These are phyloP conservation scores for Eira barbara DNA, from an alignment of 2,113 vertebrate species.

Conservation along the genomic window DNA sequence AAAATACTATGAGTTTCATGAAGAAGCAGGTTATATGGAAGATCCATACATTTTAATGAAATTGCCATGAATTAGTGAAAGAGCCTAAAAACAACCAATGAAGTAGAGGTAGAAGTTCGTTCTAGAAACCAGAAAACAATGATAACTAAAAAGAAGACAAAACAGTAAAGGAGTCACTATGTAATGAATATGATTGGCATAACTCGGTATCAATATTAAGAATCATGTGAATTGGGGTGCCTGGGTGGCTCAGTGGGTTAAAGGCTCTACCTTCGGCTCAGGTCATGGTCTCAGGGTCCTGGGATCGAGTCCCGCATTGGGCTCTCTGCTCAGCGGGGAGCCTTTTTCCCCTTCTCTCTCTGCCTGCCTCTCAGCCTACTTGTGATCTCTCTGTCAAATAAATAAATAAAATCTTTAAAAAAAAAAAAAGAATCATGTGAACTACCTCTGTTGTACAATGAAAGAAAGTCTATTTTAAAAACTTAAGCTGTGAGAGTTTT, in stretches of 20 bases:
- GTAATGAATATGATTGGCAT: not conserved
- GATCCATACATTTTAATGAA: not conserved
- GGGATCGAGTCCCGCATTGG: no score
- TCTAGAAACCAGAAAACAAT: conserved; percentile 9
- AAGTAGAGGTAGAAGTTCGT: not conserved
- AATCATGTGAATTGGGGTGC: no score
- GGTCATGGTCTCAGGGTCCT: no score
- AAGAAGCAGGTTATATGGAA: not conserved
- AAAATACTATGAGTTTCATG: not conserved
- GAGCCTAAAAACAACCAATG: not conserved
- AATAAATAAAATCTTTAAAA: no score
- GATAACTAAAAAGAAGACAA: not conserved
- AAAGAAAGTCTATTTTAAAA: not conserved
- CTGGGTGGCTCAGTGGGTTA: no score
- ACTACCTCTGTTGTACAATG: not conserved
- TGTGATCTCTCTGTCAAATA: no score
- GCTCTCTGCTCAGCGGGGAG: no score
- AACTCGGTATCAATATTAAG: not conserved
- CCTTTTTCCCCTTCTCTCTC: no score
- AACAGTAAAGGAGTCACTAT: not conserved
- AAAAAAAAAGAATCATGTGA: not conserved
- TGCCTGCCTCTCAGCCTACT: no score
- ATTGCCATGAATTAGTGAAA: not conserved
- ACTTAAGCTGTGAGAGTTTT: not conserved
- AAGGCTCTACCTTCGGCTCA: no score